Percentiles rank a stretch among this genome's conserved stretches.
phyloP scores from a whole-genome alignment of 2,113 vertebrate species.

The Corythornis madagascariensis region DNA sequence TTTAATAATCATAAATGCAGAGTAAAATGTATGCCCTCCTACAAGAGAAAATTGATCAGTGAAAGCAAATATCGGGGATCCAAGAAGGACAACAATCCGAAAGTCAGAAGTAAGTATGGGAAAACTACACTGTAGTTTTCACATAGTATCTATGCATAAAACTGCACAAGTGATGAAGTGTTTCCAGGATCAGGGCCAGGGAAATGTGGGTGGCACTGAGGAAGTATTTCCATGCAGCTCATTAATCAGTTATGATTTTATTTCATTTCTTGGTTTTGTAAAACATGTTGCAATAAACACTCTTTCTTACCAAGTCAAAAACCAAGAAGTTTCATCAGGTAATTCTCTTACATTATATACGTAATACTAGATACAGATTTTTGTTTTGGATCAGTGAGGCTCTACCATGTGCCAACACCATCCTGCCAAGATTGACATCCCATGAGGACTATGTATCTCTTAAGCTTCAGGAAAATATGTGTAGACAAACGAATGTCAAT shows the following conservation, averaged over 20 bases:
- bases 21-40: not conserved
- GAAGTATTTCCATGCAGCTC: slow-evolving; percentile 66
- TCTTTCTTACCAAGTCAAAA: slow-evolving; percentile 33
- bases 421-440: slow-evolving; percentile 59
- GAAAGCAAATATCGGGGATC: not conserved
- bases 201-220: slow-evolving; percentile 68
- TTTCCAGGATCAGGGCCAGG: slow-evolving; percentile 67
- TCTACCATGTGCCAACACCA: slow-evolving; percentile 8
- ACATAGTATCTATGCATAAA: slow-evolving; percentile 55
- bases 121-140: slow-evolving; percentile 54
- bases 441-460: not conserved
- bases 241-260: slow-evolving; percentile 65
- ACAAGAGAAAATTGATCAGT: not conserved
- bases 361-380: slow-evolving; percentile 40
- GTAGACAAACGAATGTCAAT: slow-evolving; percentile 42
- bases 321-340: slow-evolving; percentile 50
- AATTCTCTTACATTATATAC: slow-evolving; percentile 49
- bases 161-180: slow-evolving; percentile 61
- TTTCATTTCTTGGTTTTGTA: slow-evolving; percentile 56
- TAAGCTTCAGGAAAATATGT: slow-evolving; percentile 35
- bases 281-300: slow-evolving; percentile 64
- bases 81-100: not conserved
- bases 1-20: not conserved
- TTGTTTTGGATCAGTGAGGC: slow-evolving; percentile 15
- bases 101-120: slow-evolving; percentile 47